A percentile compares a stretch with the other conserved stretches of the same genome.
These are phyloP conservation scores for Sebastes trivittatus DNA, from an alignment of 2,797 vertebrate species.

Conservation along the genomic window DNA sequence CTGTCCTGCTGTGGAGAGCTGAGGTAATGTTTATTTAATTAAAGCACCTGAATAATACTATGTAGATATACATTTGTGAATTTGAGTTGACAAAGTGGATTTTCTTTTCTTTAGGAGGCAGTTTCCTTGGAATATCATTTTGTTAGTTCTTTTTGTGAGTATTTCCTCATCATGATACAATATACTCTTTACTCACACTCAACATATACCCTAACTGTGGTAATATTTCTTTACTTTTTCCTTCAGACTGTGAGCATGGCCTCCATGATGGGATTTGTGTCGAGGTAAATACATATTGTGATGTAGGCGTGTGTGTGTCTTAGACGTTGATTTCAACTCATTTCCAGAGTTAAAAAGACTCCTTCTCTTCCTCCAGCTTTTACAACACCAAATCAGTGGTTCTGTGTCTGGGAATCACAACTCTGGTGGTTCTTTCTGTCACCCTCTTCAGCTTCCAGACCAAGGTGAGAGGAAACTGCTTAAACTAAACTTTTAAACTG, in stretches of 20 bases:
- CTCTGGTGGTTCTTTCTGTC: conserved; percentile 90
- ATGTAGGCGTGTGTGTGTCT: background rate
- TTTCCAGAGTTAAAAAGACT: background rate
- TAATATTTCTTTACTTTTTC: background rate
- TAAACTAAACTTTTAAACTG: background rate
- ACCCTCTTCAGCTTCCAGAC: conserved; percentile 95
- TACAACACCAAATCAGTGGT: conserved; percentile 93
- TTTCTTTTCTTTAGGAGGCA: conserved; percentile 82
- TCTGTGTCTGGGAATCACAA: conserved; percentile 91
- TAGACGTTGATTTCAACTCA: background rate
- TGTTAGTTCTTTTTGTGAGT: conserved; percentile 94
- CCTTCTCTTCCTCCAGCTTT: conserved; percentile 80
- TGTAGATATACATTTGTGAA: background rate
- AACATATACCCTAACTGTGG: background rate
- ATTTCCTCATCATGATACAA: background rate
- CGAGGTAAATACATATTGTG: conserved; percentile 71
- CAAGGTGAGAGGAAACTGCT: conserved; percentile 82
- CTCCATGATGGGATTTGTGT: conserved; percentile 84
- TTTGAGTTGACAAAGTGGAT: background rate
- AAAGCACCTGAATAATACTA: background rate
- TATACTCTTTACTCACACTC: background rate
- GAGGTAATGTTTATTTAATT: conserved; percentile 77
- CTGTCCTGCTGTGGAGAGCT: conserved; percentile 91
- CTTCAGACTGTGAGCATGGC: conserved; percentile 83
- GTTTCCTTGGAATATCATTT: conserved; percentile 93